Percentiles rank a stretch among this genome's conserved stretches.
Conservation (phyloP, 2,113 vertebrate species). For the Brienomyrus brachyistius region DNA sequence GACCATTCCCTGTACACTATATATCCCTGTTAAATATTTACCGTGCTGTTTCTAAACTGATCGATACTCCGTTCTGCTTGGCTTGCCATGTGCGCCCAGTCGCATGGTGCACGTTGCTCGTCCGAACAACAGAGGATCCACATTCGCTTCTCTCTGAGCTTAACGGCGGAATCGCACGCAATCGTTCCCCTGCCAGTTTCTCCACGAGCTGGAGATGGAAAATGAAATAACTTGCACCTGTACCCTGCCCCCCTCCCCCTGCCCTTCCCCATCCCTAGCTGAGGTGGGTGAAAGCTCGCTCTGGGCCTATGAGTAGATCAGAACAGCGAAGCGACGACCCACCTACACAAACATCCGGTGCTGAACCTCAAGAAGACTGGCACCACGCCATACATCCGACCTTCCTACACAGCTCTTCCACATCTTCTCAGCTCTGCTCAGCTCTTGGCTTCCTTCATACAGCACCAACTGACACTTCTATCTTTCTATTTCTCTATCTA, state of each 20-base stretch:
- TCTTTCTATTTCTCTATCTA: not conserved
- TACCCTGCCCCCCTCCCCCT: not conserved
- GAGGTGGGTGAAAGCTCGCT: not conserved
- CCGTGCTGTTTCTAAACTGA: not conserved
- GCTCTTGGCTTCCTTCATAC: not conserved
- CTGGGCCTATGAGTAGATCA: not conserved
- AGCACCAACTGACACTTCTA: not conserved
- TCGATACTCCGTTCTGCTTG: not conserved
- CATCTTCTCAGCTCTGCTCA: not conserved
- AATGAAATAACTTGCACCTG: conserved; percentile 9
- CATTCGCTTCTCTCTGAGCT: not conserved
- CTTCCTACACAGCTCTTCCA: not conserved
- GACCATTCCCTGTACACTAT: not conserved
- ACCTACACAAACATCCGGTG: not conserved
- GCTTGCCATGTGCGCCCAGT: not conserved
- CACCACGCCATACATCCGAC: not conserved
- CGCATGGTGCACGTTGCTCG: not conserved
- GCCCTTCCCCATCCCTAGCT: not conserved
- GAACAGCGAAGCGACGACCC: not conserved
- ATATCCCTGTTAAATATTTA: not conserved
- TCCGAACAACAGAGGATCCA: not conserved
- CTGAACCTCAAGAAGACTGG: not conserved
- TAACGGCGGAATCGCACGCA: not conserved
- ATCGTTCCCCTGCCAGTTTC: not conserved
- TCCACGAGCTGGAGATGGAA: not conserved